Evolutionary conservation across 2,888 invertebrate species (phyloP), one percentile per base, ranked within the genome.

Genomic region (Polyommatus icarus): DNA sequence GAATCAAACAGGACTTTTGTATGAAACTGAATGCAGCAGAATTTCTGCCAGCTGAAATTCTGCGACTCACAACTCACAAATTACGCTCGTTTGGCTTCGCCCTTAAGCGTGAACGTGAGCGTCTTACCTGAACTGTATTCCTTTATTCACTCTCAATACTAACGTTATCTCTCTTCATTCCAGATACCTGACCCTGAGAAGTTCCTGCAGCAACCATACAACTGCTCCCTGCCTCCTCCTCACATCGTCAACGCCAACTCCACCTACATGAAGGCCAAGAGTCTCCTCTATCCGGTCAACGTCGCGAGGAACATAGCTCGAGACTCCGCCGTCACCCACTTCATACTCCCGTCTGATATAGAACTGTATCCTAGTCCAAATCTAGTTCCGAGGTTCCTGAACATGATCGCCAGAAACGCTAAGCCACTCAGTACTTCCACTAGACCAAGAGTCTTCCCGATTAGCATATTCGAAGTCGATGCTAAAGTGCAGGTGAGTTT

Each of bases 291-390:
- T 88, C 98, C 98, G 2, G 97, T 98, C 78, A 98, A 98, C 89
- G 97, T 98, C 12, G 98, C 97, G 0, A 95, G 98, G 50, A 98
- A 98, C 89, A 95, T 98, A n/a, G 98, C 98, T 0, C 95, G 98
- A 73, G 97, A 97, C 84, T 95, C 96, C 50, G 97, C 98, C 0
- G 95, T 96, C 72, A 98, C 98, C 0, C 96, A 97, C 87, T 98
- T 95, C 88, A 95, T 98, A 67, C 95, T 98, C 78, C 96, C 98
- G 40, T 98, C 98, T 77, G 98, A 98, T 88, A 98, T 98, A 84
- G 98, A 98, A 89, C 95, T 98, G 78, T 98, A 98, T 90, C 98
- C 98, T 75, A 98, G 97, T 91, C 97, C 97, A 8, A 96, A 97
- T 83, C 90, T 98, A 83, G 96, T 97, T 77, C 95, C 95, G 36